Evolutionary conservation across 2,797 vertebrate species (phyloP), one percentile per base, ranked within the genome.

Genomic region (Rhynchonycteris naso): DNA sequence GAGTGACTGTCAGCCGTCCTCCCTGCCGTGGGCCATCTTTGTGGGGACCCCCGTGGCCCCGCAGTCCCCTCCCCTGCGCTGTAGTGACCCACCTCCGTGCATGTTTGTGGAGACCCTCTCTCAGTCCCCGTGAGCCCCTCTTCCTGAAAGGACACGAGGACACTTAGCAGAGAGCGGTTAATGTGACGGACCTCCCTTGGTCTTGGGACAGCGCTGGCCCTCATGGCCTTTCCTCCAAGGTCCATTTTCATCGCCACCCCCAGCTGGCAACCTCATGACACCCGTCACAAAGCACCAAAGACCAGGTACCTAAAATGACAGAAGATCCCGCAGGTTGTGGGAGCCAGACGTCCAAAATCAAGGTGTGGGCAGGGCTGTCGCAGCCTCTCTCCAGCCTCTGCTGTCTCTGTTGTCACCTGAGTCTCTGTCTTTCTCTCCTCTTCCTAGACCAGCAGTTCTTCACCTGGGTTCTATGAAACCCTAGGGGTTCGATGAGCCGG

Each of bases 171-270:
- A 66, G 6, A 33, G 33, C 12, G 9, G 9, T 5, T 30, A 28
- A 1, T 33, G 15, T 3, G 21, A 19, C 13, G 14, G 0, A 4
- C 19, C 4, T n/a, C 54, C 14, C 3, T 13, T 1, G 7, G 50
- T 18, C 47, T 38, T 30, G 56, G 72, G 35, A 1, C 5, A 8
- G 14, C 26, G 0, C 10, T 16, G 19, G 2, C 15, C 9, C n/a
- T 58, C 30, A 5, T 1, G 1, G 3, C 8, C 1, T 4, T 8
- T 7, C 19, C 28, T 47, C 47, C 7, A 0, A 3, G 0, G 1
- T 9, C 9, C 43, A 22, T 15, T 7, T 56, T 33, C 38, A 1
- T 50, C 9, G 35, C 13, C 24, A 5, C 14, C 5, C 5, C 0
- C 8, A 85, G 19, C 28, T 1, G 8, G 33, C 28, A 1, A 1